Conservation (phyloP, 2,888 invertebrate genomes). For the Chelonus formosanus region DNA sequence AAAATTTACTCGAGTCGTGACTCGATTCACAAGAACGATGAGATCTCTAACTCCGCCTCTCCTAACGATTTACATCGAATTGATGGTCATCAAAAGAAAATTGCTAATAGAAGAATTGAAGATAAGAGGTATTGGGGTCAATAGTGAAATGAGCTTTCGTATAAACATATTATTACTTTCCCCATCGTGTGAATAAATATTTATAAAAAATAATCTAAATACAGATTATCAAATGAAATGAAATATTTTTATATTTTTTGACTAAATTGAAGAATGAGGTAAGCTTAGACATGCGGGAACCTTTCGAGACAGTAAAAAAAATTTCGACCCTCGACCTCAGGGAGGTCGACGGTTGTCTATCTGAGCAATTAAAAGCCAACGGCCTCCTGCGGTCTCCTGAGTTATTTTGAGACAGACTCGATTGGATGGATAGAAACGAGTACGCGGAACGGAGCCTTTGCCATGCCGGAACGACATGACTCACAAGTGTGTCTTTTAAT, state of each 20-base stretch:
- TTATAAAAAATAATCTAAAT: no score
- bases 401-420: slow-evolving; percentile 59
- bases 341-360: slow-evolving; percentile 47
- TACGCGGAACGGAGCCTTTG: slow-evolving; percentile 55
- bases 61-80: slow-evolving; percentile 17
- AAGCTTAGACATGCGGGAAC: background rate
- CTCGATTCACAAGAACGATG: slow-evolving; percentile 7
- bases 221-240: no score
- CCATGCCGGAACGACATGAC: slow-evolving; percentile 55
- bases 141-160: slow-evolving; percentile 4
- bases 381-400: slow-evolving; percentile 44
- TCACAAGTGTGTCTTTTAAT: slow-evolving; percentile 33
- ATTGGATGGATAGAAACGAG: slow-evolving; percentile 40
- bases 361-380: slow-evolving; percentile 58
- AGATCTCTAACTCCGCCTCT: background rate
- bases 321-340: background rate
- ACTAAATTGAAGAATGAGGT: no score
- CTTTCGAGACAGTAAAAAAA: slow-evolving; percentile 1
- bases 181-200: no score
- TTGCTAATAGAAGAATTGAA: slow-evolving; percentile 2
- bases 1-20: slow-evolving; percentile 23
- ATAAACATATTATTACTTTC: no score
- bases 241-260: no score
- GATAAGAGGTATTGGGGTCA: background rate
- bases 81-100: slow-evolving; percentile 16